Percentiles rank a stretch among this genome's conserved stretches.
Conservation (phyloP, 1,140 invertebrate species). For the Tribolium castaneum region DNA sequence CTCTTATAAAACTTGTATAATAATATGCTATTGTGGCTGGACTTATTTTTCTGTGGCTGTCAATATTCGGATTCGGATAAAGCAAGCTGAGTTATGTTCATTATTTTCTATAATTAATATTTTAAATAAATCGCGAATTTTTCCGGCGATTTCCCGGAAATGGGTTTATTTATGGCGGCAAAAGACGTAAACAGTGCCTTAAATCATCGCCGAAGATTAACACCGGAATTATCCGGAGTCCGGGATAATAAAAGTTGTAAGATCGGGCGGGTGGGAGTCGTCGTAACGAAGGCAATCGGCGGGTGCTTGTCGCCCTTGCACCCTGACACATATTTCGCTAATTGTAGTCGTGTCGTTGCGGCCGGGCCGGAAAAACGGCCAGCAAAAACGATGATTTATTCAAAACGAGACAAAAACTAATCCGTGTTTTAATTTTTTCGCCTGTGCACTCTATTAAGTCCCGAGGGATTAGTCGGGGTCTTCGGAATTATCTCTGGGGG, state of each 20-base stretch:
- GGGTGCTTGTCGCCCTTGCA: constrained; percentile 39
- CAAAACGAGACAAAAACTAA: constrained; percentile 16
- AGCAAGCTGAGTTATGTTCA: no score
- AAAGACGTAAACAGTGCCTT: not conserved
- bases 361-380: not conserved
- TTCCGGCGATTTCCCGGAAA: no score
- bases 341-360: constrained; percentile 43
- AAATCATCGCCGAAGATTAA: constrained; percentile 19
- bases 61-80: no score
- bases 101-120: no score
- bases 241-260: not conserved
- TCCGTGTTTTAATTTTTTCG: constrained; percentile 25
- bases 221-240: not conserved
- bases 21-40: no score
- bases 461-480: constrained; percentile 11
- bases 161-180: no score
- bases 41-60: no score
- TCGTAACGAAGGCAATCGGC: constrained; percentile 47
- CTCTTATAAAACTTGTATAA: no score
- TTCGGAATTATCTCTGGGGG: constrained; percentile 13
- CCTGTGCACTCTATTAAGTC: constrained; percentile 9
- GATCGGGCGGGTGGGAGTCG: not conserved
- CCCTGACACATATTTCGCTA: constrained; percentile 49
- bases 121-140: no score
- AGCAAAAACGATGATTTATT: constrained; percentile 22